Evolutionary conservation across 2,113 vertebrate genomes (phyloP).

Genomic region (Aplodontia rufa): DNA sequence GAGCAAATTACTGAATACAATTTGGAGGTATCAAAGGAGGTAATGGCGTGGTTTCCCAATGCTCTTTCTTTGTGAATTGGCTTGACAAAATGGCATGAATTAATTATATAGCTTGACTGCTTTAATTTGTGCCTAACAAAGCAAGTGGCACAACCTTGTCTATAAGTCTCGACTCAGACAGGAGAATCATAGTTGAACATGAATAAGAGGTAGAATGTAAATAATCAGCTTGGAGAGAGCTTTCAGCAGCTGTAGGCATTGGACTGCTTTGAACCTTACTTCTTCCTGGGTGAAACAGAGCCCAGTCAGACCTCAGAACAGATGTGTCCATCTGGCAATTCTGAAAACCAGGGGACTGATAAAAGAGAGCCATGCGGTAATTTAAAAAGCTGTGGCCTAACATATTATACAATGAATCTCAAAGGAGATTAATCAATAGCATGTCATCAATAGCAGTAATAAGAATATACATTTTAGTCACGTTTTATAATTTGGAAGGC

Average conservation of each 20-base stretch:
- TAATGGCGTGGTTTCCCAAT: slow-evolving; percentile 72
- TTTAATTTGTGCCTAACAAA: slow-evolving; percentile 82
- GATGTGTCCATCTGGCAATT: slow-evolving; percentile 74
- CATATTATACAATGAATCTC: neutral
- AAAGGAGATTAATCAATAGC: slow-evolving; percentile 35
- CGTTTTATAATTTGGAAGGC: slow-evolving; percentile 21
- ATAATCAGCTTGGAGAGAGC: slow-evolving; percentile 64
- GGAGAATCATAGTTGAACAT: slow-evolving; percentile 61
- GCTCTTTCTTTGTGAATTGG: slow-evolving; percentile 80
- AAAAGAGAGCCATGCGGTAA: slow-evolving; percentile 8
- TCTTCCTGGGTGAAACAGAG: slow-evolving; percentile 51
- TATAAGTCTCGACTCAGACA: slow-evolving; percentile 67
- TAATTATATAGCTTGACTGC: slow-evolving; percentile 77
- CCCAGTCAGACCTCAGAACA: slow-evolving; percentile 68
- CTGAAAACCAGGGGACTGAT: slow-evolving; percentile 63
- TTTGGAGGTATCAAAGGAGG: slow-evolving; percentile 55
- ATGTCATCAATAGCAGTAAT: slow-evolving; percentile 1
- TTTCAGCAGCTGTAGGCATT: slow-evolving; percentile 58
- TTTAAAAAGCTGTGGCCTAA: neutral
- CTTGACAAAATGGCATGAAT: slow-evolving; percentile 81
- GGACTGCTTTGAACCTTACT: neutral
- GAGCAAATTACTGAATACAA: neutral
- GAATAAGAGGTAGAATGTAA: slow-evolving; percentile 71
- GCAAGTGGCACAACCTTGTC: slow-evolving; percentile 75
- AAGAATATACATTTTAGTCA: slow-evolving; percentile 7